phyloP scores from a whole-genome alignment of 2,113 vertebrate genomes.

The Ahaetulla prasina region DNA sequence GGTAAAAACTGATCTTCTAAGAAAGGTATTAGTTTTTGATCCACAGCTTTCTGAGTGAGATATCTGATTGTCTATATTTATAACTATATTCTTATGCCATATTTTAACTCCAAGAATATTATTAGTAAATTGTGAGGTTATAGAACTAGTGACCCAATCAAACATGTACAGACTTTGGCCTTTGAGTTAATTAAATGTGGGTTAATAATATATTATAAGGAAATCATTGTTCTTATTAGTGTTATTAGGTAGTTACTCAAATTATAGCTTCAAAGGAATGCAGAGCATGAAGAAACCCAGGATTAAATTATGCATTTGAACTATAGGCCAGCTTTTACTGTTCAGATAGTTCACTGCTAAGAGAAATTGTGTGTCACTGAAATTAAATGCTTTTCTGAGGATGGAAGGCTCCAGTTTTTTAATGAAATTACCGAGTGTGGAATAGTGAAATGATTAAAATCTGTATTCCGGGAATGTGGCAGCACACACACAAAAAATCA shows the following conservation, averaged over 20 bases:
- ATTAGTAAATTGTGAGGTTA: slow-evolving; percentile 74
- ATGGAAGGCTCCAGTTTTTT: slow-evolving; percentile 88
- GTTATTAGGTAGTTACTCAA: slow-evolving; percentile 91
- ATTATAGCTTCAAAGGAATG: slow-evolving; percentile 88
- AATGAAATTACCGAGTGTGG: slow-evolving; percentile 91
- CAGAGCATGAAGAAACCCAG: slow-evolving; percentile 78
- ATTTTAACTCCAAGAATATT: slow-evolving; percentile 56
- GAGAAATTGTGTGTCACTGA: slow-evolving; percentile 88
- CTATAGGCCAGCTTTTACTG: slow-evolving; percentile 89
- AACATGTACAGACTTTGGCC: slow-evolving; percentile 68
- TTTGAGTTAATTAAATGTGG: slow-evolving; percentile 76
- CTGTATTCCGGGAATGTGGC: slow-evolving; percentile 92
- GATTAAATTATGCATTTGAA: slow-evolving; percentile 93
- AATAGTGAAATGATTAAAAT: slow-evolving; percentile 92
- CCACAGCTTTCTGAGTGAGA: slow-evolving; percentile 33
- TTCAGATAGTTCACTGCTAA: slow-evolving; percentile 85
- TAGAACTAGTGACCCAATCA: slow-evolving; percentile 73
- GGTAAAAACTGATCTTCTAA: slow-evolving; percentile 19
- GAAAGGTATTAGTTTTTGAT: slow-evolving; percentile 49
- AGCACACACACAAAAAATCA: slow-evolving; percentile 80
- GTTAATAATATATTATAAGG: slow-evolving; percentile 81
- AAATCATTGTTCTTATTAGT: slow-evolving; percentile 89
- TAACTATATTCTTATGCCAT: slow-evolving; percentile 41
- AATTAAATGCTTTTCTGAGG: slow-evolving; percentile 95
- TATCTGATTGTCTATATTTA: slow-evolving; percentile 36